A percentile compares a stretch with the other conserved stretches of the same genome.
Evolutionary conservation across 2,113 vertebrate genomes (phyloP).

Genomic region (Grantiella picta): DNA sequence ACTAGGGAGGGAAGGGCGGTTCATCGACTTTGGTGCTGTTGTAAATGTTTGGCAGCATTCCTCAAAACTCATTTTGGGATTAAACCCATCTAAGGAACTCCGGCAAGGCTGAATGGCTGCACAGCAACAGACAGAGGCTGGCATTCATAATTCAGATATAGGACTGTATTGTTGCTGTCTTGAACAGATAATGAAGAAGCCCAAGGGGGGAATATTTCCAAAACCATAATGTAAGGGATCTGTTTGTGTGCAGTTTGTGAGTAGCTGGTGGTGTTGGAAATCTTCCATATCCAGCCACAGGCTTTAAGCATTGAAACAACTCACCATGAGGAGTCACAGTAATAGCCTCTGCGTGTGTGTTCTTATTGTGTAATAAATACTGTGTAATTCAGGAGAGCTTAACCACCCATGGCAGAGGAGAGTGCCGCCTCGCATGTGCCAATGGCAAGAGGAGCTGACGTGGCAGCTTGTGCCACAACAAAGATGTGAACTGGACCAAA

Average conservation of each 20-base stretch:
- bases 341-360: background rate
- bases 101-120: background rate
- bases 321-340: background rate
- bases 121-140: background rate
- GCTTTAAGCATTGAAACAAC: background rate
- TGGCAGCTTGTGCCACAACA: background rate
- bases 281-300: background rate
- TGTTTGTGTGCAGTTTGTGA: background rate
- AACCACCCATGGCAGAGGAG: background rate
- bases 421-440: fast-evolving
- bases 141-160: background rate
- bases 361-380: background rate
- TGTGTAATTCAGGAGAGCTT: background rate
- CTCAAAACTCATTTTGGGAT: background rate
- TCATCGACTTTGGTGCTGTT: background rate
- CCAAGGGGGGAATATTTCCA: background rate
- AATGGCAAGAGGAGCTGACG: background rate
- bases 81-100: background rate
- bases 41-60: background rate
- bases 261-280: background rate
- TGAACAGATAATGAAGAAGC: background rate
- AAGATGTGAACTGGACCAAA: background rate
- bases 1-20: background rate
- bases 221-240: background rate
- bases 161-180: background rate